phyloP scores from a whole-genome alignment of 2,113 vertebrate genomes.

The Ibidorhyncha struthersii region DNA sequence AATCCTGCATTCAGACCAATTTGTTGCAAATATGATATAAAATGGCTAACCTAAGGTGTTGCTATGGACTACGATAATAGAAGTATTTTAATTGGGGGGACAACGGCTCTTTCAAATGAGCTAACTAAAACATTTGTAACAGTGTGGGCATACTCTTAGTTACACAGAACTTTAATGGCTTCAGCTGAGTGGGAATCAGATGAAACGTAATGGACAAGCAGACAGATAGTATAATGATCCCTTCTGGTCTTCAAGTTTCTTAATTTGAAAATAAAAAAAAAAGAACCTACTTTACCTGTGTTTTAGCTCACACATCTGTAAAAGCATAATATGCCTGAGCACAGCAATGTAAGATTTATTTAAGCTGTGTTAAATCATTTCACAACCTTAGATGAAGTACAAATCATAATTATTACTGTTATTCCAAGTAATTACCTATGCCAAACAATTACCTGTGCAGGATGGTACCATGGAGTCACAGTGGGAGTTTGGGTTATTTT shows the following conservation, averaged over 20 bases:
- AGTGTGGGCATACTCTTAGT: background rate
- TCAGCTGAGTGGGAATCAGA: background rate
- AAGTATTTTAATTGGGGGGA: accelerated
- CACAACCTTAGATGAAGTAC: background rate
- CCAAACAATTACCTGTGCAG: background rate
- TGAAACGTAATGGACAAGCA: background rate
- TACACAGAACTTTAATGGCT: background rate
- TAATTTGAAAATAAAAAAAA: background rate
- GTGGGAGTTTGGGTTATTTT: background rate
- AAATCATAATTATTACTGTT: background rate
- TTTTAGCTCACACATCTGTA: background rate
- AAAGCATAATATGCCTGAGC: background rate
- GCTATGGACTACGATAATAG: background rate
- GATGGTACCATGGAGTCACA: background rate
- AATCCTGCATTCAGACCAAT: background rate
- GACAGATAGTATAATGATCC: background rate
- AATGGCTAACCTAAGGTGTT: background rate
- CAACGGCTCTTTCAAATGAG: background rate
- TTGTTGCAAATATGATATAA: background rate
- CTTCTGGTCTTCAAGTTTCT: background rate
- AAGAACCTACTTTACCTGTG: background rate
- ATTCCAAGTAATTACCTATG: background rate
- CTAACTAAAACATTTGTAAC: background rate
- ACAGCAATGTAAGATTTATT: background rate
- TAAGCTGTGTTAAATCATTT: background rate